Evolutionary conservation across 23 tunicate genomes (phyloP), one percentile per base, ranked within the genome.

Genomic region (Clavelina lepadiformis): DNA sequence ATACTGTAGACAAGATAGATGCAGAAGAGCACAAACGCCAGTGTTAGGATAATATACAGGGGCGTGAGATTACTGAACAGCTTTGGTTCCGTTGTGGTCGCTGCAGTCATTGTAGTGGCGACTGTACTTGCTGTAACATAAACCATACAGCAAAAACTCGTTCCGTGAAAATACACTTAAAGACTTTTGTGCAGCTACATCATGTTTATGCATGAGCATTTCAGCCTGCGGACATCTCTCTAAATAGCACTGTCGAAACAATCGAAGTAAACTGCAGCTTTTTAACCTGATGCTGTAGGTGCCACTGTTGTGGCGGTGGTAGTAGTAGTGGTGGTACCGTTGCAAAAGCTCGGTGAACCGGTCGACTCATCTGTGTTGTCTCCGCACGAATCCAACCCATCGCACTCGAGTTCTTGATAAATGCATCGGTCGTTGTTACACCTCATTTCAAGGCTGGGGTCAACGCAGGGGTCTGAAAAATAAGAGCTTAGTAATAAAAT

Each of bases 321-420:
- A 3, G 82, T 27, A 2, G 67, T 34, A n/a, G 69, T 57, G 38
- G 80, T 44, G 3, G 61, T 65, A 19, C 33, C 62, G 30, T 71
- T 59, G 60, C 96, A 80, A 52, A 61, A 61, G 2, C 87, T 57
- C 38, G 97, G 97, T 0, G 83, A 69, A 2, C 33, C 58, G 32
- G 87, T 55, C 15, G 31, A 29, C 52, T 89, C 97, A 35, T 89
- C 97, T 1, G 97, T 75, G 47, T 63, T 63, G 65, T 89, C 97
- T 1, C 97, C 97, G 31, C 97, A 89, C 22, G 89, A 80, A 31
- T 89, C 89, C 7, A 81, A 32, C 1, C 79, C 83, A 58, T 89
- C 97, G 46, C 97, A 89, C 37, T 74, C 47, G 38, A 89, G 28
- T 24, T 38, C 78, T 18, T 76, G 47, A 44, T 55, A 81, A 62